phyloP scores from a whole-genome alignment of 2,113 vertebrate species.

The Lepus americanus region DNA sequence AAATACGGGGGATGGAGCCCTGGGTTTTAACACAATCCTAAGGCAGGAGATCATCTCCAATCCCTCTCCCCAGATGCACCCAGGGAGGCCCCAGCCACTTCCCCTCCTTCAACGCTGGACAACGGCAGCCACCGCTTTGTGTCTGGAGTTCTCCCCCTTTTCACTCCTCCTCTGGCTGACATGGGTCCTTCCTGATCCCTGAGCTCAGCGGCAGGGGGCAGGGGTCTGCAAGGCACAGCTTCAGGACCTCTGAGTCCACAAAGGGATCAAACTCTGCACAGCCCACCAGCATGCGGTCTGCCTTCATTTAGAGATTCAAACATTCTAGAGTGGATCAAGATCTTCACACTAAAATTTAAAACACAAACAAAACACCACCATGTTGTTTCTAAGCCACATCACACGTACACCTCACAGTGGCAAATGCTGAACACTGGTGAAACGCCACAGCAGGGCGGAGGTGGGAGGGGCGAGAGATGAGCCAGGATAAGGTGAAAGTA shows the following conservation, averaged over 20 bases:
- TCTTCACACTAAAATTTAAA: slow-evolving; percentile 28
- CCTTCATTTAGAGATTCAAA: background rate
- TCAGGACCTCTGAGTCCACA: background rate
- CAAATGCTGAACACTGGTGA: background rate
- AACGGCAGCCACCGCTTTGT: background rate
- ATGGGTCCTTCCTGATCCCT: background rate
- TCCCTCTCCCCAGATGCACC: background rate
- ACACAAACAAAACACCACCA: background rate
- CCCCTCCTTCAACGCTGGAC: background rate
- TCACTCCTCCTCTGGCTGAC: background rate
- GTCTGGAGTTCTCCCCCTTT: background rate
- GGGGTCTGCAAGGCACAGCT: background rate
- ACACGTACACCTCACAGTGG: background rate
- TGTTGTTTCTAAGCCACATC: background rate
- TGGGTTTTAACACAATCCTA: slow-evolving; percentile 10
- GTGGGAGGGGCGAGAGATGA: background rate
- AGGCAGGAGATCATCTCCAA: background rate
- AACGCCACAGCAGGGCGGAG: background rate
- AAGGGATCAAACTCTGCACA: background rate
- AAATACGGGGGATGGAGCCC: background rate
- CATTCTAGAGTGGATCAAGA: background rate
- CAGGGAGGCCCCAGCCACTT: background rate
- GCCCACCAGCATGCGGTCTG: rapidly evolving
- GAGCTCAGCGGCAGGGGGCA: background rate
- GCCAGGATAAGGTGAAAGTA: background rate